These are phyloP conservation scores for Cydia fagiglandana DNA, from an alignment of 1,140 invertebrate species.

Conservation along the genomic window DNA sequence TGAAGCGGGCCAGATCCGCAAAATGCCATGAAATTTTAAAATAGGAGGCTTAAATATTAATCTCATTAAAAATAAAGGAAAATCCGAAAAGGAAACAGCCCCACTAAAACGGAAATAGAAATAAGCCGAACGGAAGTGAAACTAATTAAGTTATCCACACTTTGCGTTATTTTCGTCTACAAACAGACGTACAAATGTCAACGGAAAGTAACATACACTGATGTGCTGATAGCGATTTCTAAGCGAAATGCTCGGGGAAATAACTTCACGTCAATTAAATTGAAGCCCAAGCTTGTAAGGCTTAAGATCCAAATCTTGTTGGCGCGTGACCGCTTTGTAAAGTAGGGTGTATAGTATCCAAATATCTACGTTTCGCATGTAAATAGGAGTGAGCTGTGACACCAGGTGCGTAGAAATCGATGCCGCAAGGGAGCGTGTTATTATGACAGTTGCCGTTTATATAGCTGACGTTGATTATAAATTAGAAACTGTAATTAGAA, in stretches of 20 bases:
- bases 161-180: slow-evolving; percentile 71
- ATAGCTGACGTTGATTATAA: slow-evolving; percentile 54
- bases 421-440: slow-evolving; percentile 65
- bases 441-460: slow-evolving; percentile 75
- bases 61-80: slow-evolving; percentile 18
- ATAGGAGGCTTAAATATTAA: neutral
- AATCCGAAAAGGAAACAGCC: slow-evolving; percentile 37
- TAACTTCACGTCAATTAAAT: slow-evolving; percentile 42
- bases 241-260: slow-evolving; percentile 61
- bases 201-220: slow-evolving; percentile 67
- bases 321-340: slow-evolving; percentile 39
- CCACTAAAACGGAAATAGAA: slow-evolving; percentile 76
- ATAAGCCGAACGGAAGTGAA: slow-evolving; percentile 75
- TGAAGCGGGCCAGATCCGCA: neutral
- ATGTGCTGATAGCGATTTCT: slow-evolving; percentile 67
- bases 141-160: slow-evolving; percentile 77
- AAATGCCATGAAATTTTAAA: neutral
- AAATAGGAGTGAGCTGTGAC: slow-evolving; percentile 74
- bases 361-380: slow-evolving; percentile 76
- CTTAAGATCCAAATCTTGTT: slow-evolving; percentile 48
- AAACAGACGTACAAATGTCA: slow-evolving; percentile 73
- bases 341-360: slow-evolving; percentile 62
- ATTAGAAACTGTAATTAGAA: slow-evolving; percentile 55
- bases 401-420: slow-evolving; percentile 76
- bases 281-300: slow-evolving; percentile 41